These are phyloP conservation scores for Zosterops hypoxanthus DNA, from an alignment of 2,113 vertebrate species.

Conservation along the genomic window DNA sequence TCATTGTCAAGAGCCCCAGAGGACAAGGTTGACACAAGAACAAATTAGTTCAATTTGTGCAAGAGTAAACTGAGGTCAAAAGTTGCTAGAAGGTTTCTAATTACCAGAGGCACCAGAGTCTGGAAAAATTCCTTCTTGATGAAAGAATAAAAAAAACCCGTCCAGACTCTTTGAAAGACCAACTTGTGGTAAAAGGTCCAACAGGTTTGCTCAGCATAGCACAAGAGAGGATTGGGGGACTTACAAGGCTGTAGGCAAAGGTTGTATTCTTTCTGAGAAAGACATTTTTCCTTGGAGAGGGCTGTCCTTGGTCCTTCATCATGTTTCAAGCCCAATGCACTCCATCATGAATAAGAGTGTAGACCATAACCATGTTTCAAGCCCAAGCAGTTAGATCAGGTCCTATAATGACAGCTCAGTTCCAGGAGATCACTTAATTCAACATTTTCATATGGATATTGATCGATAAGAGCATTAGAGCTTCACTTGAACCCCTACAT, in stretches of 20 bases:
- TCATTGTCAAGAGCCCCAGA: neutral
- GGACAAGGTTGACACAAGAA: neutral
- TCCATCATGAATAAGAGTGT: fast-evolving
- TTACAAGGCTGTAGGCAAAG: neutral
- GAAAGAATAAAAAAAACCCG: neutral
- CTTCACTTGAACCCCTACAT: neutral
- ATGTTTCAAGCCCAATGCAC: neutral
- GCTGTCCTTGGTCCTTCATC: neutral
- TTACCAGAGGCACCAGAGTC: neutral
- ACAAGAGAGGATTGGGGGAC: neutral
- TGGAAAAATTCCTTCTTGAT: neutral
- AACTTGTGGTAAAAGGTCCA: neutral
- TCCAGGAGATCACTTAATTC: neutral
- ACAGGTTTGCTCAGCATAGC: neutral
- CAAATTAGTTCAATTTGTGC: neutral
- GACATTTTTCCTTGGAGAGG: neutral
- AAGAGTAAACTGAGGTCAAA: neutral
- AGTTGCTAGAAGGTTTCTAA: neutral
- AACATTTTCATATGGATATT: neutral
- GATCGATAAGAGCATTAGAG: neutral
- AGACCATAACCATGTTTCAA: neutral
- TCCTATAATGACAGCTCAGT: neutral
- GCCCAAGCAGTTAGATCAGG: fast-evolving
- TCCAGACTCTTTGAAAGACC: neutral
- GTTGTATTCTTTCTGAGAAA: neutral